These are phyloP conservation scores for Acropora tenuis DNA, from an alignment of 64 coral and sea anemone species.

Conservation along the genomic window DNA sequence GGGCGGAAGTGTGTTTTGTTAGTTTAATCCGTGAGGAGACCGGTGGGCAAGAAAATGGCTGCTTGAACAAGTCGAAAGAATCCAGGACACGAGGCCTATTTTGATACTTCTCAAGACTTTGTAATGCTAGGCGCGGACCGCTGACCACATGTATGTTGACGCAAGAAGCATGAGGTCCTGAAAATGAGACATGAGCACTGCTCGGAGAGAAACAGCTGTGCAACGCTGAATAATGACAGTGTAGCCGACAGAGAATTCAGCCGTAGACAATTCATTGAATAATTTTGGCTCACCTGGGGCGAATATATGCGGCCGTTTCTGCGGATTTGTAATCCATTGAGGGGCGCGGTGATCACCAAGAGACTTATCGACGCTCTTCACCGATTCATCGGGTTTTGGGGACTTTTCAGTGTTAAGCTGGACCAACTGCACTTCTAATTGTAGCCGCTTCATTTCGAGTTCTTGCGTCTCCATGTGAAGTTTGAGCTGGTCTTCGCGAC, in stretches of 20 bases:
- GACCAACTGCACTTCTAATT: background rate
- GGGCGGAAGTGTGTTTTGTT: background rate
- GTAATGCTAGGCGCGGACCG: conserved; percentile 41
- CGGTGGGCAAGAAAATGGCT: conserved; percentile 38
- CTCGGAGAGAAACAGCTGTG: background rate
- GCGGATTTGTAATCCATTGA: background rate
- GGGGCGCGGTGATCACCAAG: background rate
- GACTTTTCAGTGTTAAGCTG: background rate
- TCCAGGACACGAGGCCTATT: conserved; percentile 40
- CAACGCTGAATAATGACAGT: background rate
- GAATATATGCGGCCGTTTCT: conserved; percentile 6
- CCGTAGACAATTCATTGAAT: background rate
- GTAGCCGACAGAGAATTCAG: conserved; percentile 15
- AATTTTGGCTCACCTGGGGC: conserved; percentile 41
- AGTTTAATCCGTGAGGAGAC: background rate
- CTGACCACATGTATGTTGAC: conserved; percentile 34
- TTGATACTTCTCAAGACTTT: conserved; percentile 27
- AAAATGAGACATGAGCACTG: conserved; percentile 10
- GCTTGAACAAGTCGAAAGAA: background rate
- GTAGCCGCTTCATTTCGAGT: background rate
- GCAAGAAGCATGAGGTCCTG: conserved; percentile 35
- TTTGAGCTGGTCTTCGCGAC: background rate
- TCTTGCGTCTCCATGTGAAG: background rate
- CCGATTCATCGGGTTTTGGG: background rate
- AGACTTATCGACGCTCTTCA: background rate